phyloP scores from a whole-genome alignment of 2,113 vertebrate species.

The Anser cygnoides region DNA sequence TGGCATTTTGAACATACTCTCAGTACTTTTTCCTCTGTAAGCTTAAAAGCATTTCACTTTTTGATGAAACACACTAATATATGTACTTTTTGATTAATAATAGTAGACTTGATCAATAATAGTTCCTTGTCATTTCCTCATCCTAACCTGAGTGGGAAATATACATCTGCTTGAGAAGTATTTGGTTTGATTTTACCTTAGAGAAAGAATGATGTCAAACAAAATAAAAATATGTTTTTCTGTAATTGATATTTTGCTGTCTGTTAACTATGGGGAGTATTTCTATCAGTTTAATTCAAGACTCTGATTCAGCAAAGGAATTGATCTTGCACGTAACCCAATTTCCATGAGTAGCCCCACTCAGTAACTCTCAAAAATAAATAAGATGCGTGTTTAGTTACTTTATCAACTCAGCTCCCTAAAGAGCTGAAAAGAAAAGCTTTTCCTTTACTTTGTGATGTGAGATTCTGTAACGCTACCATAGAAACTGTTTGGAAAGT shows the following conservation, averaged over 20 bases:
- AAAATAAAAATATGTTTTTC: not conserved
- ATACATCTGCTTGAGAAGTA: not conserved
- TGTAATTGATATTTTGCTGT: not conserved
- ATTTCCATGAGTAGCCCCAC: not conserved
- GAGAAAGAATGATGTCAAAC: not conserved
- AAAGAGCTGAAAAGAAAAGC: not conserved
- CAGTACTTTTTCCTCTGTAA: not conserved
- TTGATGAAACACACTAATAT: not conserved
- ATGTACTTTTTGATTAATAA: not conserved
- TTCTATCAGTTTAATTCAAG: not conserved
- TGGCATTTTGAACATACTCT: constrained; percentile 20
- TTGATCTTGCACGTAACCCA: not conserved
- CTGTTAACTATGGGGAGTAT: not conserved
- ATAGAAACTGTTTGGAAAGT: not conserved
- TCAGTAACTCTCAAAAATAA: not conserved
- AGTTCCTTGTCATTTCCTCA: not conserved
- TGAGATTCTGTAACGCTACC: not conserved
- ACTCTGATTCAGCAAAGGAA: not conserved
- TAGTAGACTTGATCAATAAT: not conserved
- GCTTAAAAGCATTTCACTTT: not conserved
- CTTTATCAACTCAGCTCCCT: not conserved
- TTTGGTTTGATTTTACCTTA: not conserved
- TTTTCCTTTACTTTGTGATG: not conserved
- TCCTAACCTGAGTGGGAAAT: not conserved
- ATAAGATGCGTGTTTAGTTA: not conserved